Evolutionary conservation across 2,888 invertebrate genomes (phyloP), one percentile per base, ranked within the genome.

Genomic region (Drosophila yooni): DNA sequence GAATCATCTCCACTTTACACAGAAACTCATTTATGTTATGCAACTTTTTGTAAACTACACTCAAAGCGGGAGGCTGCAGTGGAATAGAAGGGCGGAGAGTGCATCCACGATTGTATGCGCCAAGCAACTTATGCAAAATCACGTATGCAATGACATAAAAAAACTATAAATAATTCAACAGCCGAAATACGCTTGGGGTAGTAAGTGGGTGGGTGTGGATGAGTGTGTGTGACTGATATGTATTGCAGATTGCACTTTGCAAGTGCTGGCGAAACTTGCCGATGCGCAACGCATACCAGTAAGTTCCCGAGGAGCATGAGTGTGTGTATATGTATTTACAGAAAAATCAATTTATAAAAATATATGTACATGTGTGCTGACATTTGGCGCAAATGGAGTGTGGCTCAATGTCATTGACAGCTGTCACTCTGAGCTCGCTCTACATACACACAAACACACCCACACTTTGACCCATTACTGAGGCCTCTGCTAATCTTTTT

Each of bases 71-170:
- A 10, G 25, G 15, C 2, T 10, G 2, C 13, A 6, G 6, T 7
- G 51, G 7, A 7, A 15, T 21, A 25, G 25, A 36, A 29, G 25
- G 46, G 25, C 1, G 25, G 21, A 1, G 18, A 7, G 52, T 40
- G 43, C 21, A 21, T 13, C 34, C 34, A 33, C 5, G 31, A 48
- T 50, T 48, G 63, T 51, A 57, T 62, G 67, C 27, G 58, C 48
- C 40, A 58, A 60, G 69, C 80, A 80, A 70, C 82, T 83, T 87
- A 83, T 87, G 87, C 75, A 75, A 80, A 83, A 80, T 83, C 87
- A 87, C 77, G 82, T 80, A 70, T 83, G 78, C 67, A 66, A 59
- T 70, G 71, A 75, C 82, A 84, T 73, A 82, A 69, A 77, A 25
- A 73, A 65, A 70, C 85, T 73, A 87, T 84, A 84, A 84, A 84